phyloP scores from a whole-genome alignment of 1,140 invertebrate species.

The Metaphire vulgaris region DNA sequence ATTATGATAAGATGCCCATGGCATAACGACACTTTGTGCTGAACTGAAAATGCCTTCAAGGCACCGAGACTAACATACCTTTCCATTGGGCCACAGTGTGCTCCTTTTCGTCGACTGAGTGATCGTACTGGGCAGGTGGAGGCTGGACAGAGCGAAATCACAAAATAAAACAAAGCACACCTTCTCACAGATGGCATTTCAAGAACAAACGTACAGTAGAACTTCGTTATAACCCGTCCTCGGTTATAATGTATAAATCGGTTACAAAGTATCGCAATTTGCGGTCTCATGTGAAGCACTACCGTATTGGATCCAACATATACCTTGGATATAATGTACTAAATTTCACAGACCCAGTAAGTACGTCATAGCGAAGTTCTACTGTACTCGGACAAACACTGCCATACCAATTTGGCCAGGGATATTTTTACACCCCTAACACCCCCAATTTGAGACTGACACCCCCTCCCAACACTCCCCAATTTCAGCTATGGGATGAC shows the following conservation, averaged over 20 bases:
- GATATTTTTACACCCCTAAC: too few species aligned
- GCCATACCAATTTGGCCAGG: too few species aligned
- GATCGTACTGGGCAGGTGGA: conserved; percentile 91
- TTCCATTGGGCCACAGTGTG: conserved; percentile 99
- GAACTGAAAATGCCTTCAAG: too few species aligned
- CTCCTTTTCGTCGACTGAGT: conserved; percentile 93
- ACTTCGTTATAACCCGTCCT: neutral
- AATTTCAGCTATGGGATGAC: too few species aligned
- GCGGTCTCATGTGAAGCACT: too few species aligned
- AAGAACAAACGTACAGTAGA: neutral
- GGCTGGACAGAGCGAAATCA: conserved; percentile 61
- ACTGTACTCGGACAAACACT: too few species aligned
- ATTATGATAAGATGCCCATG: neutral
- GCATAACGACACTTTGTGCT: too few species aligned
- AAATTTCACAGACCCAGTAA: neutral
- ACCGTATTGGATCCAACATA: too few species aligned
- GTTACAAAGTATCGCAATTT: neutral
- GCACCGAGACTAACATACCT: conserved; percentile 42
- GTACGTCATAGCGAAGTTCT: too few species aligned
- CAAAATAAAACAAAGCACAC: neutral
- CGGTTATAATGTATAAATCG: neutral
- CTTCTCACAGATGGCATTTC: neutral
- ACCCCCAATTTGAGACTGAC: too few species aligned
- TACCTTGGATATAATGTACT: too few species aligned
- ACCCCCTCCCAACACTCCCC: too few species aligned